phyloP scores from a whole-genome alignment of 1,140 invertebrate species.

The Venturia canescens region DNA sequence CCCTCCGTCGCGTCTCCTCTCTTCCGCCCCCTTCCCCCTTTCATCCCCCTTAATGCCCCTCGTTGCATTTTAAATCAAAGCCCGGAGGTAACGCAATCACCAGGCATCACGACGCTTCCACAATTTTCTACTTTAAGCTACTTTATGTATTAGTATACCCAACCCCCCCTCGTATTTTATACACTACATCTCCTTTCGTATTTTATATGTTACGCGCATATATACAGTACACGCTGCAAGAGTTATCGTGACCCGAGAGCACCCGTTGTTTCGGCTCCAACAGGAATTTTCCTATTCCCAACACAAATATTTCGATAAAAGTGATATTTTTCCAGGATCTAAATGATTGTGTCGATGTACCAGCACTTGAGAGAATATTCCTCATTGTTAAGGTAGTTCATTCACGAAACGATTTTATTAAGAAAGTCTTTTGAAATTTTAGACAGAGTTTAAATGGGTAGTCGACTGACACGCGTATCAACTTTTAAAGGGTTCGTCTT shows the following conservation, averaged over 20 bases:
- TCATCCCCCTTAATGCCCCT: slow-evolving; percentile 64
- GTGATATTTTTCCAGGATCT: too few species aligned
- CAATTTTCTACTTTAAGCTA: slow-evolving; percentile 79
- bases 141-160: slow-evolving; percentile 77
- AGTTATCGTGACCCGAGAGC: not conserved
- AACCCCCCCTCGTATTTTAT: slow-evolving; percentile 33
- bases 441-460: too few species aligned
- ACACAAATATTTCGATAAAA: too few species aligned
- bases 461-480: too few species aligned
- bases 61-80: slow-evolving; percentile 78
- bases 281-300: not conserved
- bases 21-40: slow-evolving; percentile 42
- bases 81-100: slow-evolving; percentile 78
- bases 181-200: slow-evolving; percentile 15
- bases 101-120: slow-evolving; percentile 78
- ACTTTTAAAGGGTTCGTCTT: too few species aligned
- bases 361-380: too few species aligned
- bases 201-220: not conserved
- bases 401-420: too few species aligned
- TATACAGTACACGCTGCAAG: not conserved
- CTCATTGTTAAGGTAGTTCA: too few species aligned
- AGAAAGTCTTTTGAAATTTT: too few species aligned
- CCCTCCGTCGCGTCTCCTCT: slow-evolving; percentile 42
- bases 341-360: too few species aligned
- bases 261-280: too few species aligned